Evolutionary conservation across 2,113 vertebrate genomes (phyloP).

Genomic region (Brachyhypopomus gauderio): DNA sequence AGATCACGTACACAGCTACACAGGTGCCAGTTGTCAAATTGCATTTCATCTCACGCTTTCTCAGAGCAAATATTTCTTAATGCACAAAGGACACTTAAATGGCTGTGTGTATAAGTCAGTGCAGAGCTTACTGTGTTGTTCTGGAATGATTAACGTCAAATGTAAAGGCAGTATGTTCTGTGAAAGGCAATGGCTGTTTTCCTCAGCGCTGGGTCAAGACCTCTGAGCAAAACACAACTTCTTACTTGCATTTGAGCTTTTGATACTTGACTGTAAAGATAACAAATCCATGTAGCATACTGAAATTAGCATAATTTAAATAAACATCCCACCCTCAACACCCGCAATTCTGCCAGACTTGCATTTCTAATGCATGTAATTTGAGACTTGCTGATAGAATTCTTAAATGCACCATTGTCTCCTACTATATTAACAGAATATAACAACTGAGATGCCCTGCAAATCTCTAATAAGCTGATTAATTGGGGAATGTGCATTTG

Average conservation of each 20-base stretch:
- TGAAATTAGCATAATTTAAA: slow-evolving; percentile 4
- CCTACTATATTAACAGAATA: neutral
- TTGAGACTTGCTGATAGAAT: neutral
- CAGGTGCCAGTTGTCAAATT: neutral
- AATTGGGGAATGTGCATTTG: neutral
- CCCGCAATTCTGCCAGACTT: neutral
- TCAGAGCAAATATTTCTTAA: neutral
- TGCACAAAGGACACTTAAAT: neutral
- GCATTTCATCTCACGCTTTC: neutral
- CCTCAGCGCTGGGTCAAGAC: neutral
- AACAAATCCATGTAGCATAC: neutral
- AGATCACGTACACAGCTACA: neutral
- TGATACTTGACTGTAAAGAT: neutral
- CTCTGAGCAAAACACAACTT: neutral
- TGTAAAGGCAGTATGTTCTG: neutral
- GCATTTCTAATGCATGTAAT: neutral
- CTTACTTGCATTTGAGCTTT: neutral
- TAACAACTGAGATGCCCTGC: neutral
- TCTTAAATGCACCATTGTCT: neutral
- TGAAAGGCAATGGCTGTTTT: neutral
- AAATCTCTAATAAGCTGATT: neutral
- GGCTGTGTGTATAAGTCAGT: slow-evolving; percentile 20
- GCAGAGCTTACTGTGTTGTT: slow-evolving; percentile 21
- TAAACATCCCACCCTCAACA: neutral
- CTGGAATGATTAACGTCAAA: neutral